These are phyloP conservation scores for Pluvialis apricaria DNA, from an alignment of 2,113 vertebrate species.

Conservation along the genomic window DNA sequence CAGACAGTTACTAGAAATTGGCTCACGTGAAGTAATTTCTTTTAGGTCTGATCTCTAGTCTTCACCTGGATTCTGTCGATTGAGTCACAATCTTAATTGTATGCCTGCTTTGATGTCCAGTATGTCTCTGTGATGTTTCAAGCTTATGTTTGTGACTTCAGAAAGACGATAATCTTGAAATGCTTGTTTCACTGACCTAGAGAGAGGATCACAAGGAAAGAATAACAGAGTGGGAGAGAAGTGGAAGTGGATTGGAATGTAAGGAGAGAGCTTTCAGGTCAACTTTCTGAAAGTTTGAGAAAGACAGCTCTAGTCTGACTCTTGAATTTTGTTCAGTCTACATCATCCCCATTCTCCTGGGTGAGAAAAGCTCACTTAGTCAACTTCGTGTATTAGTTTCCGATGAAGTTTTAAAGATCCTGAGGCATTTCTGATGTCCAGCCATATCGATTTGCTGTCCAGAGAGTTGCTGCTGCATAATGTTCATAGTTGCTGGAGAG, in stretches of 20 bases:
- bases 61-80: background rate
- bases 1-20: background rate
- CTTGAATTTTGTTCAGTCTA: background rate
- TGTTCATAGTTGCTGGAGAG: background rate
- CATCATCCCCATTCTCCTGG: background rate
- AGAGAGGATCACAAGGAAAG: background rate
- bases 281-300: background rate
- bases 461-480: background rate
- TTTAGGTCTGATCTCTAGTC: background rate
- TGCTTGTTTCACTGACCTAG: background rate
- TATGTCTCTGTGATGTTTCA: background rate
- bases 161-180: background rate
- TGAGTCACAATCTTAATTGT: background rate
- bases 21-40: background rate
- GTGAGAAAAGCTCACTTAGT: background rate
- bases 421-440: background rate
- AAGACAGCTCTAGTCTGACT: background rate
- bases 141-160: background rate
- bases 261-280: background rate
- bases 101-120: background rate
- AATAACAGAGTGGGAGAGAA: background rate
- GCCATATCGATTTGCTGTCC: background rate
- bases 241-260: background rate
- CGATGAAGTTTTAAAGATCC: background rate
- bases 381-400: background rate